Conservation (phyloP, 2,113 vertebrate genomes). For the Ammodytes marinus region DNA sequence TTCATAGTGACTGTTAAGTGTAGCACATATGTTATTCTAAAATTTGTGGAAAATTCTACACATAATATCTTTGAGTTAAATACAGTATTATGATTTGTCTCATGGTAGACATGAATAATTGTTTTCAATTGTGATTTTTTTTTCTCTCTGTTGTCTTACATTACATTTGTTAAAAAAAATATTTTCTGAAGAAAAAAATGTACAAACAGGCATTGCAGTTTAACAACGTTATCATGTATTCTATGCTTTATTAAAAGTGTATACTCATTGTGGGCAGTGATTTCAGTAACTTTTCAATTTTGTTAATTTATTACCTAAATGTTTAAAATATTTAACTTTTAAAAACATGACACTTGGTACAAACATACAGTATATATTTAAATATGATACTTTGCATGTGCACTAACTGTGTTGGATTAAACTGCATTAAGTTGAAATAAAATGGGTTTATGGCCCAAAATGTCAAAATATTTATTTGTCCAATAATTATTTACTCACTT, state of each 20-base stretch:
- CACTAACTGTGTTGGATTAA: slow-evolving; percentile 83
- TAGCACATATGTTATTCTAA: slow-evolving; percentile 51
- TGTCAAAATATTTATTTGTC: not conserved
- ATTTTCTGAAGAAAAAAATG: slow-evolving; percentile 54
- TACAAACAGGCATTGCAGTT: slow-evolving; percentile 54
- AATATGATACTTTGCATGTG: slow-evolving; percentile 84
- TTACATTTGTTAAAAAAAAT: slow-evolving; percentile 58
- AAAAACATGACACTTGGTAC: slow-evolving; percentile 76
- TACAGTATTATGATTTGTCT: slow-evolving; percentile 40
- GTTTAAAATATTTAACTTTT: slow-evolving; percentile 75
- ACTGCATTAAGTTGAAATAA: slow-evolving; percentile 83
- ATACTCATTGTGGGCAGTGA: slow-evolving; percentile 77
- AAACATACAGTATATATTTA: slow-evolving; percentile 78
- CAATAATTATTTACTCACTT: slow-evolving; percentile 4
- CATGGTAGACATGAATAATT: slow-evolving; percentile 40
- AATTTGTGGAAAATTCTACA: slow-evolving; percentile 62
- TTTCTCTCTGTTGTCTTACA: slow-evolving; percentile 63
- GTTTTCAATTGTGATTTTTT: slow-evolving; percentile 57
- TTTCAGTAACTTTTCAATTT: slow-evolving; percentile 68
- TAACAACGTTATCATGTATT: slow-evolving; percentile 60
- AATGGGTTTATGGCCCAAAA: slow-evolving; percentile 78
- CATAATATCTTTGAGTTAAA: slow-evolving; percentile 71
- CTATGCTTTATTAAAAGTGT: slow-evolving; percentile 74
- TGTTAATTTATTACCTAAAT: slow-evolving; percentile 77
- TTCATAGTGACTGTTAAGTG: slow-evolving; percentile 46